Conservation (phyloP, 2,797 vertebrate species). For the Acipenser oxyrinchus region DNA sequence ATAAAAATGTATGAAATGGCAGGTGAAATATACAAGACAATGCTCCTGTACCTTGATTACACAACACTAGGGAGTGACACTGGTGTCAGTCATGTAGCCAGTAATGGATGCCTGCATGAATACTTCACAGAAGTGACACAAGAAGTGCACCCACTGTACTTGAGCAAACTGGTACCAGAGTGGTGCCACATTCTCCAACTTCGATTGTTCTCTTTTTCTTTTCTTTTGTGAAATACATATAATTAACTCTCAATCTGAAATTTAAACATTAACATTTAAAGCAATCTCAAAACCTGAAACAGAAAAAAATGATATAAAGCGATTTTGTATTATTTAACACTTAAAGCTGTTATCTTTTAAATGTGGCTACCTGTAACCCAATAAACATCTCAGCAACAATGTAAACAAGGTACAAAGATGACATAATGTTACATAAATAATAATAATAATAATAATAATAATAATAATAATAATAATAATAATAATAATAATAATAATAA, state of each 20-base stretch:
- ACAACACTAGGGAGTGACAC: constrained; percentile 16
- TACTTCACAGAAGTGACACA: constrained; percentile 71
- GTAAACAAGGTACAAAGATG: constrained; percentile 45
- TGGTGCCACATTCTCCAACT: no score
- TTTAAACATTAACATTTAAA: no score
- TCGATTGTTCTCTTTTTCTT: no score
- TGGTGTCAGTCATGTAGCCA: no score
- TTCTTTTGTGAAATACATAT: no score
- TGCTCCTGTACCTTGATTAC: constrained; percentile 52
- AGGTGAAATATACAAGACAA: constrained; percentile 44
- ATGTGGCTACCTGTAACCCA: constrained; percentile 42
- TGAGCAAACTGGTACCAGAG: constrained; percentile 28
- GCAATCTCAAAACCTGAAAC: no score
- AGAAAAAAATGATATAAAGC: no score
- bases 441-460: constrained; percentile 34
- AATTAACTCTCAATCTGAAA: no score
- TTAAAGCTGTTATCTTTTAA: constrained; percentile 18
- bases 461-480: constrained; percentile 24
- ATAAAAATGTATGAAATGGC: constrained; percentile 54
- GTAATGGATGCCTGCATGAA: constrained; percentile 27
- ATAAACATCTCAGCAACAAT: constrained; percentile 40
- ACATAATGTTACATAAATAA: constrained; percentile 36
- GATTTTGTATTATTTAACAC: no score
- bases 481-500: no score
- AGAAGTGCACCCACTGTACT: constrained; percentile 47